Evolutionary conservation across 2,888 invertebrate genomes (phyloP).

Genomic region (Hyposoter didymator): DNA sequence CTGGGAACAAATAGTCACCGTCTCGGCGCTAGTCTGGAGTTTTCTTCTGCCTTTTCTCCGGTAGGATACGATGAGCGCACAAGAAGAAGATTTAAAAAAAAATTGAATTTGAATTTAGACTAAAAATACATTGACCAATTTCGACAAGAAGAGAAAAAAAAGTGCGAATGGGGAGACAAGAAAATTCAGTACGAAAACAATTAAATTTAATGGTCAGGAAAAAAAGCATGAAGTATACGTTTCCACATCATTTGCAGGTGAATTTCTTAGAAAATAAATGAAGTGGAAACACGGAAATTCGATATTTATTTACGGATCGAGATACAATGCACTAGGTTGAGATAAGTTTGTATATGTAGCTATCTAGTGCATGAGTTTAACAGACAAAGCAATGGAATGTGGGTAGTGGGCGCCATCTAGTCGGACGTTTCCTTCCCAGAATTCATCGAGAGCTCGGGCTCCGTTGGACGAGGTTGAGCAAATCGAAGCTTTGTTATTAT

Average conservation of each 20-base stretch:
- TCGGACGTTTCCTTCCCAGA: constrained; percentile 41
- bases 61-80: no score
- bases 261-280: background rate
- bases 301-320: constrained; percentile 4
- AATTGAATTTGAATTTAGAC: background rate
- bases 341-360: constrained; percentile 24
- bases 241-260: background rate
- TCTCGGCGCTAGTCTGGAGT: no score
- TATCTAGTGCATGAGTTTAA: constrained; percentile 28
- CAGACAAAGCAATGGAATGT: constrained; percentile 41
- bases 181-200: background rate
- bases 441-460: constrained; percentile 17
- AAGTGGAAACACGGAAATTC: background rate
- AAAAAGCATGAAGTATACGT: background rate
- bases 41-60: no score
- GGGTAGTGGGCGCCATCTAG: constrained; percentile 49
- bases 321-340: background rate
- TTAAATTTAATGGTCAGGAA: background rate
- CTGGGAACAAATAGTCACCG: no score
- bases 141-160: background rate
- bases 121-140: background rate
- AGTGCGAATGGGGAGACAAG: background rate
- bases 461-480: constrained; percentile 19
- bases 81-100: background rate
- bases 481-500: constrained; percentile 49